phyloP scores from a whole-genome alignment of 2,113 vertebrate genomes.

The Platichthys stellatus region DNA sequence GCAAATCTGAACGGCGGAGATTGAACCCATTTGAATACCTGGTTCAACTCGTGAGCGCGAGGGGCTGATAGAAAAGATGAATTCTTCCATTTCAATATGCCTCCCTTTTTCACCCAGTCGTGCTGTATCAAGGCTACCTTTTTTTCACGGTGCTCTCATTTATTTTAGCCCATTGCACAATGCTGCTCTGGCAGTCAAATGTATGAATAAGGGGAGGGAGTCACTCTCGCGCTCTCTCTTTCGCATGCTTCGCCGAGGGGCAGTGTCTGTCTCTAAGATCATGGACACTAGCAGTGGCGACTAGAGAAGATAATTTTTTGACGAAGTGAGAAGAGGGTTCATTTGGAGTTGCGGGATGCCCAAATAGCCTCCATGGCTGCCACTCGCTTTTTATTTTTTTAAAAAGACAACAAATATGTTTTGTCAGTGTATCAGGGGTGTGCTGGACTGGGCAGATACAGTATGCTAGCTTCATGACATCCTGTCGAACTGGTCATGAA shows the following conservation, averaged over 20 bases:
- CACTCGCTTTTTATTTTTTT: not conserved
- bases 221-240: constrained; percentile 15
- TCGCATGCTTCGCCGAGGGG: constrained; percentile 35
- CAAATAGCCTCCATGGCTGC: constrained; percentile 18
- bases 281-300: constrained; percentile 56
- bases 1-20: constrained; percentile 79
- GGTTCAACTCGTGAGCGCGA: constrained; percentile 68
- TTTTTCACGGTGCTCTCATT: constrained; percentile 75
- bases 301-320: constrained; percentile 39
- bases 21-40: constrained; percentile 80
- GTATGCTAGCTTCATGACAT: constrained; percentile 1
- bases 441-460: constrained; percentile 1
- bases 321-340: constrained; percentile 51
- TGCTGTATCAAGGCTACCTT: constrained; percentile 81
- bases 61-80: constrained; percentile 72
- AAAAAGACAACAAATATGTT: not conserved
- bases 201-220: constrained; percentile 67
- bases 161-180: constrained; percentile 77
- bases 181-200: constrained; percentile 59
- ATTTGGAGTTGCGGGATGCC: constrained; percentile 46
- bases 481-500: not conserved
- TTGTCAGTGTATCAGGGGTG: not conserved
- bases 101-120: constrained; percentile 71
- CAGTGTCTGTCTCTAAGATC: constrained; percentile 66
- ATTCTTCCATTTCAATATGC: constrained; percentile 79